Evolutionary conservation across 2,888 invertebrate species (phyloP), one percentile per base, ranked within the genome.

Genomic region (Auanema freiburgensis): DNA sequence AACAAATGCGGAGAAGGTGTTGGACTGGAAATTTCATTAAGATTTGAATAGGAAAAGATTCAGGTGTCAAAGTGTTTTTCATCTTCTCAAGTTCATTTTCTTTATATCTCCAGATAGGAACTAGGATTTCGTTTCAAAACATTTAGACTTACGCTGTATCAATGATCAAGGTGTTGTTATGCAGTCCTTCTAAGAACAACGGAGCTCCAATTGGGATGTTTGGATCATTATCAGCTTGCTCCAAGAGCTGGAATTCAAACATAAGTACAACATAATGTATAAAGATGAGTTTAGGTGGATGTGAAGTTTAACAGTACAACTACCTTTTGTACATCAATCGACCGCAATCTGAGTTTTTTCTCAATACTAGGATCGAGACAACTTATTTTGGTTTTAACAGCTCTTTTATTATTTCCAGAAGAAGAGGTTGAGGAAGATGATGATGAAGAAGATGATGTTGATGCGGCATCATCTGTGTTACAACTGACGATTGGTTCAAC

Each of bases 121-220:
- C 61, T 69, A 65, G 57, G 65, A 65, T 5, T n/a, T n/a, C n/a
- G n/a, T 63, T 16, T 52, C 11, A 11, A 63, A 65, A 12, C 58
- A 54, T 11, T 4, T 42, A 4, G 10, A n/a, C n/a, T 25, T 59
- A 56, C 6, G 67, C 63, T 14, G 72, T 67, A 55, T 73, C 67
- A 33, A 76, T 57, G 49, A 59, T 64, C 14, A 72, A 57, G 44
- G 67, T 67, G 14, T 67, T 65, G 10, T 69, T 65, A 54, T 74
- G 64, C 33, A 81, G 66, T 42, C 70, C 76, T 64, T 79, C 79
- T 41, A 83, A 67, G 70, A 83, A 79, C 24, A 80, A 66, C 21
- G 83, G 81, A 14, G 78, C 77, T 4, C 80, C 79, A 24, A 81
- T 73, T 14, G 82, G 80, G 11, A 83, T 71, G 2, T 66, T 57